Percentiles rank a stretch among this genome's conserved stretches.
phyloP scores from a whole-genome alignment of 2,113 vertebrate genomes.

The Gorsachius goisagi region DNA sequence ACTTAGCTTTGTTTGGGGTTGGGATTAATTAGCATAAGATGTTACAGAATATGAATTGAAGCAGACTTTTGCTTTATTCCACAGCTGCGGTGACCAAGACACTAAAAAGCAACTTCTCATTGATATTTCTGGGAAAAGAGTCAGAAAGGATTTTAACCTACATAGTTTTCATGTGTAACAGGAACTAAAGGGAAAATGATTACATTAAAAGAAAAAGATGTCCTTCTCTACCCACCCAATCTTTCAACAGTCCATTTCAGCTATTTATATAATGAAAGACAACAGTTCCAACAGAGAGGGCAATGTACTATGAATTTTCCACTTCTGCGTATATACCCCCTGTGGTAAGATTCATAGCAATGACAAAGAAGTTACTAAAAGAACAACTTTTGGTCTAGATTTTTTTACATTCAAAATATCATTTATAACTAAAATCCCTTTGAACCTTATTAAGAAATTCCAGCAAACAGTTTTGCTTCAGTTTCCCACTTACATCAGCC shows the following conservation, averaged over 20 bases:
- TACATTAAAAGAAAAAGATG: neutral
- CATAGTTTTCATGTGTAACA: neutral
- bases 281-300: slow-evolving; percentile 52
- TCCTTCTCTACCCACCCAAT: neutral
- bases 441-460: slow-evolving; percentile 32
- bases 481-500: neutral
- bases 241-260: slow-evolving; percentile 8
- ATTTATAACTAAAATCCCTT: slow-evolving; percentile 3
- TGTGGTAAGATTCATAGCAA: neutral
- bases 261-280: slow-evolving; percentile 44
- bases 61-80: neutral
- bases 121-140: neutral
- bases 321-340: neutral
- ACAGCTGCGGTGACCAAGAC: neutral
- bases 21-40: neutral
- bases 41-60: neutral
- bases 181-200: neutral
- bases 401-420: neutral
- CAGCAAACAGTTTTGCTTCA: neutral
- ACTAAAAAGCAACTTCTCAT: neutral
- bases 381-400: neutral
- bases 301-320: slow-evolving; percentile 56
- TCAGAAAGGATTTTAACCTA: slow-evolving; percentile 12
- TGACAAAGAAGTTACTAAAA: slow-evolving; percentile 4
- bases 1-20: neutral